These are phyloP conservation scores for Dryocosmus kuriphilus DNA, from an alignment of 2,888 invertebrate species.

Conservation along the genomic window DNA sequence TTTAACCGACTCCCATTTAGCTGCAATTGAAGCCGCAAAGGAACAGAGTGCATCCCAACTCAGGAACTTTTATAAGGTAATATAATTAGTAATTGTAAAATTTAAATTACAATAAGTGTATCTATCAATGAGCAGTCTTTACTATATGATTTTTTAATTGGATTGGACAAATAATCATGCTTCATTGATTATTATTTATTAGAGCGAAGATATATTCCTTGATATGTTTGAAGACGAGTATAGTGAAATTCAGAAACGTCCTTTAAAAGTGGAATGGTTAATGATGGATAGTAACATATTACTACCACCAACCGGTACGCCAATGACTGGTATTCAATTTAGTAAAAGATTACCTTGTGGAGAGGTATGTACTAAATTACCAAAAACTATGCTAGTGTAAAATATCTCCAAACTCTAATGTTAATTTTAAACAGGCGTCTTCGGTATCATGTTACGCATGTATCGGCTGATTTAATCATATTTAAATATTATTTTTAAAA, in stretches of 20 bases:
- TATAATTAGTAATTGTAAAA: slow-evolving; percentile 41
- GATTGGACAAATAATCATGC: not conserved
- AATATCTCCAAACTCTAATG: not conserved
- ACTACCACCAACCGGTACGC: slow-evolving; percentile 96
- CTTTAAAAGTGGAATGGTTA: slow-evolving; percentile 94
- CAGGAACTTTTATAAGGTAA: slow-evolving; percentile 92
- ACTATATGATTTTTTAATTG: not conserved
- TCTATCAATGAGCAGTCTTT: not conserved
- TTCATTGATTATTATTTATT: slow-evolving; percentile 51
- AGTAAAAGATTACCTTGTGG: slow-evolving; percentile 96
- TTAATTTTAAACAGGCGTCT: too few species aligned
- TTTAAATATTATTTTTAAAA: too few species aligned
- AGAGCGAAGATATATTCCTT: slow-evolving; percentile 97
- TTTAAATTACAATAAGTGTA: not conserved
- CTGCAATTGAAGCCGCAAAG: slow-evolving; percentile 84
- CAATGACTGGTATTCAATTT: slow-evolving; percentile 96
- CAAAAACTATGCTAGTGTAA: slow-evolving; percentile 5
- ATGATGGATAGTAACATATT: slow-evolving; percentile 98
- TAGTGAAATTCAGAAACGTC: slow-evolving; percentile 92
- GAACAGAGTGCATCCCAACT: slow-evolving; percentile 91
- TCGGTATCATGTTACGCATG: too few species aligned
- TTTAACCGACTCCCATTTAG: slow-evolving; percentile 84
- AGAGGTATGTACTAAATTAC: slow-evolving; percentile 83
- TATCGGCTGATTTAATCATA: too few species aligned
- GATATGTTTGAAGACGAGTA: slow-evolving; percentile 99